A percentile compares a stretch with the other conserved stretches of the same genome.
Evolutionary conservation across 2,888 invertebrate genomes (phyloP).

Genomic region (Myopa testacea): DNA sequence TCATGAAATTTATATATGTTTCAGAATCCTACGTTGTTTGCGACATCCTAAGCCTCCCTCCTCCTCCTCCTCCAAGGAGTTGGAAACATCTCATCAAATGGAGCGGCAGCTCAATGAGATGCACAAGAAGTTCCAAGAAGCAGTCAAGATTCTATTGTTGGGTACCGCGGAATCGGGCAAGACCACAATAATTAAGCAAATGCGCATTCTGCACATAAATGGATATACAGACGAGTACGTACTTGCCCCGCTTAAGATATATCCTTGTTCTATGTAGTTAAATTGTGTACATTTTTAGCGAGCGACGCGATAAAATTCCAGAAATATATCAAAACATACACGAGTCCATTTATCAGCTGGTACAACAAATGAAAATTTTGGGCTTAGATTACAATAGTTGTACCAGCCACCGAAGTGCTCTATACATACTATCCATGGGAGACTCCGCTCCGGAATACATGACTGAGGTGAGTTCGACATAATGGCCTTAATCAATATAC

Average conservation of each 20-base stretch:
- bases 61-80: constrained; percentile 55
- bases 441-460: constrained; percentile 71
- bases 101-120: constrained; percentile 72
- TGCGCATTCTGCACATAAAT: constrained; percentile 85
- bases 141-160: constrained; percentile 73
- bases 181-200: constrained; percentile 88
- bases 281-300: constrained; percentile 69
- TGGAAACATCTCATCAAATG: constrained; percentile 67
- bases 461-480: constrained; percentile 69
- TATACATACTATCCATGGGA: constrained; percentile 71
- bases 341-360: constrained; percentile 79
- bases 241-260: neutral
- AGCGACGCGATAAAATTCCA: constrained; percentile 75
- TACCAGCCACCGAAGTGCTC: constrained; percentile 60
- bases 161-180: constrained; percentile 87
- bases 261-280: neutral
- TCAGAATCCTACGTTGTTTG: constrained; percentile 66
- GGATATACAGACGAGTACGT: constrained; percentile 80
- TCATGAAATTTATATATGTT: constrained; percentile 35
- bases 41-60: constrained; percentile 59
- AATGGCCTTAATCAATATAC: neutral
- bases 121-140: constrained; percentile 69
- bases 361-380: constrained; percentile 72
- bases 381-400: constrained; percentile 70
- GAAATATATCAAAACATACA: constrained; percentile 80